A percentile compares a stretch with the other conserved stretches of the same genome.
Evolutionary conservation across 2,113 vertebrate species (phyloP).

Genomic region (Mola mola): DNA sequence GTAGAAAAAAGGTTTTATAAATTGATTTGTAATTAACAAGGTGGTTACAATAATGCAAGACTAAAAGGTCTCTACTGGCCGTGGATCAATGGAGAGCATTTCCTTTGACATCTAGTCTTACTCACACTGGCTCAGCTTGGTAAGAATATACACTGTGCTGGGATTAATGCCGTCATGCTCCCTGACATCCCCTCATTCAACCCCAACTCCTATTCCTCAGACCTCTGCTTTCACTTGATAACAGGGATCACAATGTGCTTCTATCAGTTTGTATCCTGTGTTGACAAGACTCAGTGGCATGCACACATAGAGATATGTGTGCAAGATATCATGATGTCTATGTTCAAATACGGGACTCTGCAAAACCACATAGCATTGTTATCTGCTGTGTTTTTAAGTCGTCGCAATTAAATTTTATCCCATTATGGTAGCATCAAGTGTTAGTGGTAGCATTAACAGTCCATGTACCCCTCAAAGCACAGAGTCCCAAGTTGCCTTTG

Average conservation of each 20-base stretch:
- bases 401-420: no score
- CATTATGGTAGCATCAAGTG: no score
- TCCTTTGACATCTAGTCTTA: slow-evolving; percentile 67
- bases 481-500: no score
- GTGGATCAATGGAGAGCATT: slow-evolving; percentile 68
- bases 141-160: slow-evolving; percentile 53
- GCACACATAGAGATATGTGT: slow-evolving; percentile 12
- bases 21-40: slow-evolving; percentile 79
- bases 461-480: no score
- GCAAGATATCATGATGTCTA: no score
- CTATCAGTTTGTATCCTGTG: background rate
- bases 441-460: no score
- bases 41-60: slow-evolving; percentile 72
- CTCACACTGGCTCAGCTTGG: slow-evolving; percentile 63
- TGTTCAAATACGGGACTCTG: no score
- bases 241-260: background rate
- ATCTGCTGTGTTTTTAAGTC: no score
- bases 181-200: slow-evolving; percentile 5
- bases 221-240: slow-evolving; percentile 30
- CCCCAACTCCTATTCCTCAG: slow-evolving; percentile 21
- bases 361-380: no score
- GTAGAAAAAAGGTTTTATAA: slow-evolving; percentile 14
- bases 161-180: slow-evolving; percentile 58
- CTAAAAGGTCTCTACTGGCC: slow-evolving; percentile 62
- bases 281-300: slow-evolving; percentile 1